phyloP scores from a whole-genome alignment of 2,888 invertebrate genomes.

The Mantis religiosa region DNA sequence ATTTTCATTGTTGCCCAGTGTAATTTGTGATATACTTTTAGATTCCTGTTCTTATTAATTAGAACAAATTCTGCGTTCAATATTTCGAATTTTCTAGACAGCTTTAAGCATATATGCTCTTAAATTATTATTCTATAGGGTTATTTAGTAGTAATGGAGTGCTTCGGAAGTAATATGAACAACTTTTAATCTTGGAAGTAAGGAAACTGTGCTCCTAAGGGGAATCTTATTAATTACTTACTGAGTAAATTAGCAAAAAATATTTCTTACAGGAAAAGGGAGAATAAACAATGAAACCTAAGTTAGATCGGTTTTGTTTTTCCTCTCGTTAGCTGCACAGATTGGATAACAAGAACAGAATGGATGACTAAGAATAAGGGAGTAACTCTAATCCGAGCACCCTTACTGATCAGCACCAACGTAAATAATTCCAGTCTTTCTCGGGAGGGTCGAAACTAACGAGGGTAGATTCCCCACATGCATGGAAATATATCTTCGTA shows the following conservation, averaged over 20 bases:
- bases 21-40: too few relatives aligned
- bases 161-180: too few relatives aligned
- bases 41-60: too few relatives aligned
- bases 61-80: too few relatives aligned
- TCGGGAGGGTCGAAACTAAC: neutral
- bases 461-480: neutral
- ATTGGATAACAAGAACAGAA: neutral
- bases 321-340: neutral
- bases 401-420: neutral
- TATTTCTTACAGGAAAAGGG: neutral
- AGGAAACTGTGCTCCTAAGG: too few relatives aligned
- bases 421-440: neutral
- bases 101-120: too few relatives aligned
- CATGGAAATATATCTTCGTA: neutral
- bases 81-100: too few relatives aligned
- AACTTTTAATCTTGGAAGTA: too few relatives aligned
- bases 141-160: too few relatives aligned
- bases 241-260: neutral
- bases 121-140: too few relatives aligned
- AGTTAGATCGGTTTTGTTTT: neutral
- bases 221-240: neutral
- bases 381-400: neutral
- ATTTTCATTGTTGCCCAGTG: too few relatives aligned
- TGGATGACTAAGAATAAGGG: neutral
- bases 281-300: neutral